Percentiles rank a stretch among this genome's conserved stretches.
phyloP scores from a whole-genome alignment of 2,113 vertebrate genomes.

The Pomatostomus ruficeps region DNA sequence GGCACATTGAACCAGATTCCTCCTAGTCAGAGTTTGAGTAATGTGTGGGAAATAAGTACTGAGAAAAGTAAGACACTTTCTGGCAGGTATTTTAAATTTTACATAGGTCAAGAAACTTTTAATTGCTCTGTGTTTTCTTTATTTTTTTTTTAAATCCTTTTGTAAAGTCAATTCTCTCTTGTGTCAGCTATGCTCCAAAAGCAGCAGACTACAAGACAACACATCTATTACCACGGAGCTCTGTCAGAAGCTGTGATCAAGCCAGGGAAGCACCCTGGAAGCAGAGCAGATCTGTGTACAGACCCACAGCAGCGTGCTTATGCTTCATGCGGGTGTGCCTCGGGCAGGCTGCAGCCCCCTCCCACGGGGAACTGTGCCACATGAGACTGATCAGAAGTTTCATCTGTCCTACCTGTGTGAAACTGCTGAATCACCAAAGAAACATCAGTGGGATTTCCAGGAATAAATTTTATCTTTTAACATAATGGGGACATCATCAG shows the following conservation, averaged over 20 bases:
- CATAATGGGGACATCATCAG: background rate
- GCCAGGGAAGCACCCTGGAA: background rate
- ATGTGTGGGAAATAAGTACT: background rate
- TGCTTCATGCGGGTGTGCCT: accelerated
- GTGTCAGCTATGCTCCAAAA: background rate
- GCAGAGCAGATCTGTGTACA: background rate
- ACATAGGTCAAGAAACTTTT: background rate
- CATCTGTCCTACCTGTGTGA: background rate
- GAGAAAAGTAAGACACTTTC: background rate
- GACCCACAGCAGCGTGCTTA: accelerated
- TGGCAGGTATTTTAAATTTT: background rate
- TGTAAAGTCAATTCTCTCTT: background rate
- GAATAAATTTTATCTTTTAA: background rate
- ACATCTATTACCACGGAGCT: background rate
- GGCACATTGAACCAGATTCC: background rate
- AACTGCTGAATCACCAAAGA: background rate
- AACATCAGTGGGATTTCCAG: background rate
- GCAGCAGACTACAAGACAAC: background rate
- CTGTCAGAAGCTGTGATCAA: background rate
- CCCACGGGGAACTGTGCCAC: background rate
- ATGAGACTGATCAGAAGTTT: background rate
- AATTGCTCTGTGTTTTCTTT: background rate
- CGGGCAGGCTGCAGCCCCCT: background rate
- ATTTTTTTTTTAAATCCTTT: background rate
- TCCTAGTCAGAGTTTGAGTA: background rate